These are phyloP conservation scores for Rousettus leschenaultii DNA, from an alignment of 2,113 vertebrate genomes.

Conservation along the genomic window DNA sequence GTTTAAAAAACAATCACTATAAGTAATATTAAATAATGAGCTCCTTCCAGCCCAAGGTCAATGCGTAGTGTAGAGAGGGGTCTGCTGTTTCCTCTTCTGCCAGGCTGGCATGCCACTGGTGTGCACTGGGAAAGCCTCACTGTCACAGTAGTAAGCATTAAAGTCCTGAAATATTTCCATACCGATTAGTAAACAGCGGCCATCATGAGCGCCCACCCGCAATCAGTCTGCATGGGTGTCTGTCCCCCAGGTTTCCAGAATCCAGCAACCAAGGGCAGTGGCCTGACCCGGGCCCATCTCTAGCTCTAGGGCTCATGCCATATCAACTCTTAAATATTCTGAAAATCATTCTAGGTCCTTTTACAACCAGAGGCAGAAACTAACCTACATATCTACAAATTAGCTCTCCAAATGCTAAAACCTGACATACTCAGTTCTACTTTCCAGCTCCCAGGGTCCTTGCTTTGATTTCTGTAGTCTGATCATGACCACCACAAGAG, in stretches of 20 bases:
- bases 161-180: not conserved
- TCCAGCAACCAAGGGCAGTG: not conserved
- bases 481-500: too few relatives aligned
- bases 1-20: not conserved
- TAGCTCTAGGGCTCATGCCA: not conserved
- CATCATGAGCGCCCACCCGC: too few relatives aligned
- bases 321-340: not conserved
- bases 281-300: not conserved
- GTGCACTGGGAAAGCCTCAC: not conserved
- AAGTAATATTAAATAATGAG: not conserved
- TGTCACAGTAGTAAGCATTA: accelerated
- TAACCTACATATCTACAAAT: not conserved
- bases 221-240: not conserved
- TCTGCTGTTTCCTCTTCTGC: not conserved
- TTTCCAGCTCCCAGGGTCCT: not conserved
- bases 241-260: not conserved
- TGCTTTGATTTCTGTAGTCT: not conserved
- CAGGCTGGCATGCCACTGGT: not conserved
- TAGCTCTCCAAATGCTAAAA: not conserved
- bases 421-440: too few relatives aligned
- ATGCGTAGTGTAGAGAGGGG: accelerated
- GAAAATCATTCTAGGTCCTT: not conserved
- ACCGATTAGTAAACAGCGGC: not conserved
- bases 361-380: not conserved
- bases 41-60: not conserved